Evolutionary conservation across 2,888 invertebrate species (phyloP).

Genomic region (Rotaria magnacalcarata): DNA sequence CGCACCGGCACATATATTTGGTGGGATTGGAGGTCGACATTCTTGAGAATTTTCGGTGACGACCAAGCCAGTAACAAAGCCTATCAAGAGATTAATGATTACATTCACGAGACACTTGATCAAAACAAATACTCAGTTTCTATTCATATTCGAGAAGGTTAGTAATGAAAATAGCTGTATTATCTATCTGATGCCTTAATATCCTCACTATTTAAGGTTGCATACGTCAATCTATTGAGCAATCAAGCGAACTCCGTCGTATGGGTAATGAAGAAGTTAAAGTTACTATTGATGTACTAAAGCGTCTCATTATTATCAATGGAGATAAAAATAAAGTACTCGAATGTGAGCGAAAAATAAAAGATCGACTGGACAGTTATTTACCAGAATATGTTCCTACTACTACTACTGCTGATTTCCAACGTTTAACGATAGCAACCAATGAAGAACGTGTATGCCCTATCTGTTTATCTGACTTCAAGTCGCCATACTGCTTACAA

Average conservation of each 20-base stretch:
- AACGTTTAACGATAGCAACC: no score
- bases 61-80: not conserved
- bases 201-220: not conserved
- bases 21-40: not conserved
- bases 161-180: no score
- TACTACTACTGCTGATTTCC: no score
- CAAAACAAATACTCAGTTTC: not conserved
- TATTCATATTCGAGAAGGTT: not conserved
- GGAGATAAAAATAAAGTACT: not conserved
- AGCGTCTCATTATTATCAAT: not conserved
- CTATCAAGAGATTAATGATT: not conserved
- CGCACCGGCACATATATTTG: not conserved
- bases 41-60: not conserved
- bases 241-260: not conserved
- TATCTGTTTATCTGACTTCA: not conserved
- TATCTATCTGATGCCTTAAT: no score
- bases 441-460: not conserved
- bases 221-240: not conserved
- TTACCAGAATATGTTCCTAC: no score
- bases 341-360: not conserved
- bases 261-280: not conserved
- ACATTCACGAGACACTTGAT: not conserved
- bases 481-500: not conserved
- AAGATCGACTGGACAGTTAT: not conserved
- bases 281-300: not conserved